These are phyloP conservation scores for Notodonta dromedarius DNA, from an alignment of 2,888 invertebrate species.

Conservation along the genomic window DNA sequence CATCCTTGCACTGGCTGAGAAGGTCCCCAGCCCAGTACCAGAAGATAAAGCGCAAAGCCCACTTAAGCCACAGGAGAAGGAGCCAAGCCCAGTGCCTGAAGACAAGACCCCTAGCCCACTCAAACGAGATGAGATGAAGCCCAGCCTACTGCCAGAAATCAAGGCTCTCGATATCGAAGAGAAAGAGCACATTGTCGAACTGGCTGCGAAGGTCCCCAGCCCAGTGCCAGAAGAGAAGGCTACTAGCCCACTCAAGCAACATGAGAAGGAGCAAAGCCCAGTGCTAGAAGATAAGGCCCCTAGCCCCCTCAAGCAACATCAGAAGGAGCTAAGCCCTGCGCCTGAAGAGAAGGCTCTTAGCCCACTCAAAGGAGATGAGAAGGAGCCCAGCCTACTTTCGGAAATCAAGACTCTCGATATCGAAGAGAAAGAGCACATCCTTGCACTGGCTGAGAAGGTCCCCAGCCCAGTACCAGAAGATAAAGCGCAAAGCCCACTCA, in stretches of 20 bases:
- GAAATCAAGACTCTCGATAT: slow-evolving; percentile 6
- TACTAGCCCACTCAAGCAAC: slow-evolving; percentile 8
- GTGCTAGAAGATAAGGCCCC: slow-evolving; percentile 7
- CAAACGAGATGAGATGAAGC: slow-evolving; percentile 7
- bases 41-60: background rate
- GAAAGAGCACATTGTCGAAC: background rate
- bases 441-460: background rate
- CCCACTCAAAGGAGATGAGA: slow-evolving; percentile 6
- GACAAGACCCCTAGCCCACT: background rate
- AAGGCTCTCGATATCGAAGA: slow-evolving; percentile 5
- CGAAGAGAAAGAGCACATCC: too few relatives aligned
- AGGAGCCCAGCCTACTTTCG: background rate
- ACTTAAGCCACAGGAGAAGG: background rate
- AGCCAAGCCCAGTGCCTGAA: background rate
- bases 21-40: slow-evolving; percentile 6
- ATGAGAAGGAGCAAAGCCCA: background rate
- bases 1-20: slow-evolving; percentile 18
- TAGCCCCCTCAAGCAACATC: slow-evolving; percentile 6
- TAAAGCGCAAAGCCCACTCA: background rate
- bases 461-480: background rate
- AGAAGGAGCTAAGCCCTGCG: slow-evolving; percentile 12
- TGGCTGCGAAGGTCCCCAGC: slow-evolving; percentile 9
- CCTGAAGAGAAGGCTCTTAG: slow-evolving; percentile 11
- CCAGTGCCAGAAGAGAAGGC: slow-evolving; percentile 6
- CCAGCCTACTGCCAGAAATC: slow-evolving; percentile 5